phyloP scores from a whole-genome alignment of 2,888 invertebrate species.

The Seira musarum region DNA sequence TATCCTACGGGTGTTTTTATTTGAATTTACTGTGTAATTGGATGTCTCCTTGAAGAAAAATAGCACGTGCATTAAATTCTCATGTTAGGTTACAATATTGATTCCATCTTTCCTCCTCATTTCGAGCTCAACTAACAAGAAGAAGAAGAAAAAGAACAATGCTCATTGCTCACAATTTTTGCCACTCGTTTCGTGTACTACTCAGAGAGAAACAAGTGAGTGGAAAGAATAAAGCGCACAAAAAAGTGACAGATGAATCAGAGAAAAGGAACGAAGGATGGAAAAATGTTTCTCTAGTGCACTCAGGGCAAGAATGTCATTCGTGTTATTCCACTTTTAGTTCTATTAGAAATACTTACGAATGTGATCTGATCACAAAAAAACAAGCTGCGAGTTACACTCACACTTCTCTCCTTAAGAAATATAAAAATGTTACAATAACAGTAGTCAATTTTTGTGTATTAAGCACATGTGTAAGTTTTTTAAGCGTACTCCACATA shows the following conservation, averaged over 20 bases:
- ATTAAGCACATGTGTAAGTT: slow-evolving; percentile 10
- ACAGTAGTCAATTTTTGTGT: slow-evolving; percentile 7
- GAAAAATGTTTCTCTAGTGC: neutral
- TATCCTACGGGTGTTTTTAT: too few species aligned
- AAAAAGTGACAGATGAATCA: slow-evolving; percentile 16
- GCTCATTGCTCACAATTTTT: neutral
- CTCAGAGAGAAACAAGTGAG: neutral
- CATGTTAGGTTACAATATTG: too few species aligned
- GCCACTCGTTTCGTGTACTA: slow-evolving; percentile 1
- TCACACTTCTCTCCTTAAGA: neutral
- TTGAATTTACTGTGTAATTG: neutral
- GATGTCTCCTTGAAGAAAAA: neutral
- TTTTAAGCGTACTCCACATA: neutral
- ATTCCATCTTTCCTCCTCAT: neutral
- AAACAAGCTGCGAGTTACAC: neutral
- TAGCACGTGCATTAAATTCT: slow-evolving; percentile 10
- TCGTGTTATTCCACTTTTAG: slow-evolving; percentile 2
- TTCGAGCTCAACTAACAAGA: neutral
- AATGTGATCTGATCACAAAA: slow-evolving; percentile 17
- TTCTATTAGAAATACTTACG: neutral
- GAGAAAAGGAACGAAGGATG: neutral
- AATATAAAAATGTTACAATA: slow-evolving; percentile 6
- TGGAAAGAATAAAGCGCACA: slow-evolving; percentile 5
- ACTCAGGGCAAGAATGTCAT: slow-evolving; percentile 8
- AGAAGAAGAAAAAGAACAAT: too few species aligned